These are phyloP conservation scores for Phrixothrix hirtus DNA, from an alignment of 2,888 invertebrate species.

Conservation along the genomic window DNA sequence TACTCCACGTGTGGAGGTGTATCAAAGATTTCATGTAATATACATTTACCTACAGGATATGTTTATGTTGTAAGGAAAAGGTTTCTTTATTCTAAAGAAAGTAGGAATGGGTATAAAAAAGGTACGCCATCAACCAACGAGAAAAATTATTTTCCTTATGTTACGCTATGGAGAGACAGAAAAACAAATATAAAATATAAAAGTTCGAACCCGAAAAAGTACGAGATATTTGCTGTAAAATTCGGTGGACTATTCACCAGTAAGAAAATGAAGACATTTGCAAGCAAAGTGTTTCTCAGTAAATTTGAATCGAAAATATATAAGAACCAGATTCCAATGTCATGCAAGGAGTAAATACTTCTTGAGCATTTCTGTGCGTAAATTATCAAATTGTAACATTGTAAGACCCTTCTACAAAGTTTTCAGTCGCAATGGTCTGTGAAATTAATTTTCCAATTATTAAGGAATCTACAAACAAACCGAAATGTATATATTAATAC, in stretches of 20 bases:
- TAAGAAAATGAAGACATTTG: conserved; percentile 52
- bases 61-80: conserved; percentile 31
- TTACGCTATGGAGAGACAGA: conserved; percentile 13
- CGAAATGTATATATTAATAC: conserved; percentile 23
- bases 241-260: conserved; percentile 49
- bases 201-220: conserved; percentile 21
- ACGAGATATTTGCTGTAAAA: conserved; percentile 44
- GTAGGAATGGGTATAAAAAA: conserved; percentile 27
- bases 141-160: conserved; percentile 18
- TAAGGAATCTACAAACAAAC: conserved; percentile 18
- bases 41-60: conserved; percentile 31
- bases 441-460: conserved; percentile 13
- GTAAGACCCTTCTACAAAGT: conserved; percentile 8
- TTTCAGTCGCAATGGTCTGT: conserved; percentile 5
- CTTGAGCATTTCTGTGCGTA: conserved; percentile 15
- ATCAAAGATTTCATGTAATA: conserved; percentile 35
- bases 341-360: conserved; percentile 26
- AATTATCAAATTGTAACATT: conserved; percentile 20
- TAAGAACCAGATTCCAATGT: conserved; percentile 36
- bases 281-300: conserved; percentile 48
- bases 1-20: conserved; percentile 34
- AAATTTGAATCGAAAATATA: conserved; percentile 42
- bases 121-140: conserved; percentile 18
- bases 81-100: conserved; percentile 25
- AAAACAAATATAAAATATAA: conserved; percentile 18